Percentiles rank a stretch among this genome's conserved stretches.
These are phyloP conservation scores for Cerceris rybyensis DNA, from an alignment of 2,888 invertebrate species.

Conservation along the genomic window DNA sequence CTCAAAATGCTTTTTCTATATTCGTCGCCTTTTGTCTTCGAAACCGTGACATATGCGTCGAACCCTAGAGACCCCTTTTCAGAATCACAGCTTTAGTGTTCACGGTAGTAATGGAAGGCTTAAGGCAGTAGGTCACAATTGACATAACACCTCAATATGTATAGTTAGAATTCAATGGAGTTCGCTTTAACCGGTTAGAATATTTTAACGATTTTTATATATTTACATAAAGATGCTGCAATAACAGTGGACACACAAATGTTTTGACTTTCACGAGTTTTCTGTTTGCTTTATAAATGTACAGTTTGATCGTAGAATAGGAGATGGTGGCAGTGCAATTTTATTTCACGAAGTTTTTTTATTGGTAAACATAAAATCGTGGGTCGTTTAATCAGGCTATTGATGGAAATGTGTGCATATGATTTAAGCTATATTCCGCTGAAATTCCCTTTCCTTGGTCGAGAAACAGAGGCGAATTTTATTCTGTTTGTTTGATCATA, in stretches of 20 bases:
- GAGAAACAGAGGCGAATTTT: no score
- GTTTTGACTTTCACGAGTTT: neutral
- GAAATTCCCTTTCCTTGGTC: no score
- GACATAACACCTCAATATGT: conserved; percentile 39
- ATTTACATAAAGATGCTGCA: conserved; percentile 25
- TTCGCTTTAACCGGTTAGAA: conserved; percentile 41
- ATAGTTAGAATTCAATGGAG: conserved; percentile 31
- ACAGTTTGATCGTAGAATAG: no score
- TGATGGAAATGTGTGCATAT: no score
- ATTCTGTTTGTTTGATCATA: no score
- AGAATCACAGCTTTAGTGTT: conserved; percentile 42
- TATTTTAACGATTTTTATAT: conserved; percentile 46
- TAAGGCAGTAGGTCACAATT: conserved; percentile 48
- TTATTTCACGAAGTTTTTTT: no score
- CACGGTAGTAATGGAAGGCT: conserved; percentile 51
- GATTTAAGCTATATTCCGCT: no score
- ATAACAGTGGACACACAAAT: conserved; percentile 16
- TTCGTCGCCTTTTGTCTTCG: conserved; percentile 53
- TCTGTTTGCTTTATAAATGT: no score
- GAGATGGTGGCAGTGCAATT: no score
- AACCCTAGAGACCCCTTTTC: conserved; percentile 52
- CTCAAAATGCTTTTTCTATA: conserved; percentile 37
- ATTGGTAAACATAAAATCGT: no score
- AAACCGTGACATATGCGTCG: conserved; percentile 59
- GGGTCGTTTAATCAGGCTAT: no score